A percentile compares a stretch with the other conserved stretches of the same genome.
phyloP scores from a whole-genome alignment of 2,797 vertebrate genomes.

The Bryconaethiops microstoma region DNA sequence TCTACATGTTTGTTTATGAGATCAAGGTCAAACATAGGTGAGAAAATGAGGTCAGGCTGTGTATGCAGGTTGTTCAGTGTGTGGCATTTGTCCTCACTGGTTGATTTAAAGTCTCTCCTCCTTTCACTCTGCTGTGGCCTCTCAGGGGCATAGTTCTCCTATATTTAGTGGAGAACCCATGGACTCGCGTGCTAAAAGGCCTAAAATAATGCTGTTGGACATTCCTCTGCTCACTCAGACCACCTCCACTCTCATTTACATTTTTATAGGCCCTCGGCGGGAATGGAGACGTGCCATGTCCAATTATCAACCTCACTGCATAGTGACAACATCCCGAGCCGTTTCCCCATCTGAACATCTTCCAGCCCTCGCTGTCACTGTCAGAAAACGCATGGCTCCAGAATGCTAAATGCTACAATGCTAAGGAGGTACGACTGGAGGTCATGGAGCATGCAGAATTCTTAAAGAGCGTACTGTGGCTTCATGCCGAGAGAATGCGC shows the following conservation, averaged over 20 bases:
- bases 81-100: neutral
- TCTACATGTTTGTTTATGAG: neutral
- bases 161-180: constrained; percentile 1
- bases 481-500: neutral
- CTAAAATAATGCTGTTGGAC: constrained; percentile 14
- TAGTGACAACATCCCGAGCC: constrained; percentile 62
- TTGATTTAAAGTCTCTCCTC: neutral
- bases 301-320: constrained; percentile 77
- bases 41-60: neutral
- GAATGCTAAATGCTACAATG: constrained; percentile 16
- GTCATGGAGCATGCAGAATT: constrained; percentile 32
- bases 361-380: constrained; percentile 20
- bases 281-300: constrained; percentile 68
- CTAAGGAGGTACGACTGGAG: constrained; percentile 28
- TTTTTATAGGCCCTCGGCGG: constrained; percentile 76
- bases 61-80: neutral
- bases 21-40: neutral
- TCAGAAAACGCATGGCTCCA: constrained; percentile 24
- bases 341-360: constrained; percentile 47
- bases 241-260: constrained; percentile 73
- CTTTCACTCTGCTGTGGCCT: neutral
- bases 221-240: constrained; percentile 30
- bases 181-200: constrained; percentile 9
- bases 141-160: neutral
- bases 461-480: neutral